phyloP scores from a whole-genome alignment of 2,888 invertebrate species.

The Mimas tiliae region DNA sequence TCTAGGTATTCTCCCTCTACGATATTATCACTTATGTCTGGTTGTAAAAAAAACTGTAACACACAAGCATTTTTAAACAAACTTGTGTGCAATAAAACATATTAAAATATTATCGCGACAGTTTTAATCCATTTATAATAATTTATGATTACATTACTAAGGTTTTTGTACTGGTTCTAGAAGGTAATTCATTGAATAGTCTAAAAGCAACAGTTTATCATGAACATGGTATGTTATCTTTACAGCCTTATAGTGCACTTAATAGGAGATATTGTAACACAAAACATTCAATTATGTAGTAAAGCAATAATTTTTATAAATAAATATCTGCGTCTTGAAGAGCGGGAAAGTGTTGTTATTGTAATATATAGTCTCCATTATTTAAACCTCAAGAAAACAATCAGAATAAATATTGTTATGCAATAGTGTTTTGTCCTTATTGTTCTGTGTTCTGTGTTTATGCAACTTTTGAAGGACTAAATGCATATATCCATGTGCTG shows the following conservation, averaged over 20 bases:
- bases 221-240: not conserved
- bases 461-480: slow-evolving; percentile 35
- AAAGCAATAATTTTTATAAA: not conserved
- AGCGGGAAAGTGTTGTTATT: slow-evolving; percentile 1
- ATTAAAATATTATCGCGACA: too few relatives aligned
- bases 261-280: not conserved
- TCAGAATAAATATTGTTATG: slow-evolving; percentile 26
- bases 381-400: slow-evolving; percentile 14
- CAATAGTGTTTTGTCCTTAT: slow-evolving; percentile 35
- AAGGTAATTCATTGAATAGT: not conserved
- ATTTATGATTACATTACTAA: too few relatives aligned
- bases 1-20: too few relatives aligned
- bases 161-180: not conserved
- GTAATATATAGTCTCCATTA: slow-evolving; percentile 3
- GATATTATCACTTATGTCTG: too few relatives aligned
- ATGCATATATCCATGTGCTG: slow-evolving; percentile 34
- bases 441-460: slow-evolving; percentile 41
- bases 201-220: not conserved
- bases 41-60: too few relatives aligned
- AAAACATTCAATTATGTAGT: not conserved
- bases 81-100: too few relatives aligned
- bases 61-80: too few relatives aligned
- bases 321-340: not conserved
- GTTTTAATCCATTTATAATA: too few relatives aligned
- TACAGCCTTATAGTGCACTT: not conserved